These are phyloP conservation scores for Daphoenositta chrysoptera DNA, from an alignment of 2,113 vertebrate genomes.

Conservation along the genomic window DNA sequence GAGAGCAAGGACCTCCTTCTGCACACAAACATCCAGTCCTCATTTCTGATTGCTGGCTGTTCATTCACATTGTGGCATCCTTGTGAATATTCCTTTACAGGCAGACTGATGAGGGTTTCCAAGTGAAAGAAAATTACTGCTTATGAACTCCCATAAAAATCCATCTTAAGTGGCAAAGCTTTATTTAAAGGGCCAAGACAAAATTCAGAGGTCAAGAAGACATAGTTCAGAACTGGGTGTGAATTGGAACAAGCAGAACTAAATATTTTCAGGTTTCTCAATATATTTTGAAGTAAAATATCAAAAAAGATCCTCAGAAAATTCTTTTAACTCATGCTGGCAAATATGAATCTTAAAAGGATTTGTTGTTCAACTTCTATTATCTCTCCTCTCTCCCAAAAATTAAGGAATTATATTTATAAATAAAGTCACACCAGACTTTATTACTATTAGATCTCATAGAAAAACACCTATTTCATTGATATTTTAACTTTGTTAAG, in stretches of 20 bases:
- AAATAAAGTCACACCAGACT: rapidly evolving
- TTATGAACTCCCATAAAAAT: not conserved
- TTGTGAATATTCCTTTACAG: not conserved
- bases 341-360: not conserved
- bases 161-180: not conserved
- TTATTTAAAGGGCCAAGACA: not conserved
- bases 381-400: not conserved
- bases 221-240: not conserved
- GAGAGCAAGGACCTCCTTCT: rapidly evolving
- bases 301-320: not conserved
- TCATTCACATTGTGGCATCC: not conserved
- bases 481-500: not conserved
- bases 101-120: not conserved
- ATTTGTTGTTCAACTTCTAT: not conserved
- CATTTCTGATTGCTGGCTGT: not conserved
- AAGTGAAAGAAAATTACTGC: not conserved
- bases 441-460: not conserved
- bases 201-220: not conserved
- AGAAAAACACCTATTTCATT: not conserved
- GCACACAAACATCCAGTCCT: not conserved
- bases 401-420: not conserved
- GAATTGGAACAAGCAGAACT: not conserved
- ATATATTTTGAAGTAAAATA: not conserved
- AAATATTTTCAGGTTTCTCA: not conserved
- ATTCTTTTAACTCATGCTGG: not conserved